These are phyloP conservation scores for Trachymyrmex cornetzi DNA, from an alignment of 1,140 invertebrate species.

Conservation along the genomic window DNA sequence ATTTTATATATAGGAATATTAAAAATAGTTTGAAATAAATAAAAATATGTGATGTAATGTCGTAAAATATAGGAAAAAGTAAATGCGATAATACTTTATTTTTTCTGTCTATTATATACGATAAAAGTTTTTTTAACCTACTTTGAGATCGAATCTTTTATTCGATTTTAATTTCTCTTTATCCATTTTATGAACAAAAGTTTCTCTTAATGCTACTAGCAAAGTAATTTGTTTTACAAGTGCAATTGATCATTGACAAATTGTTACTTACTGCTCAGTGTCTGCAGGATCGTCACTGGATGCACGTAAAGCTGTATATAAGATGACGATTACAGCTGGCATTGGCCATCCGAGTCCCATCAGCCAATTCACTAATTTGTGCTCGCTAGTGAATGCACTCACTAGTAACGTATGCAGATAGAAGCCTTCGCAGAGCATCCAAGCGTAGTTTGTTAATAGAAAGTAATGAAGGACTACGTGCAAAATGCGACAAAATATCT, in stretches of 20 bases:
- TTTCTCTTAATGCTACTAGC: neutral
- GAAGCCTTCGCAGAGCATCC: constrained; percentile 97
- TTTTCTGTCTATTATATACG: neutral
- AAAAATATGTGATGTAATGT: neutral
- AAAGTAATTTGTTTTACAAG: neutral
- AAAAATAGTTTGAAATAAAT: no score
- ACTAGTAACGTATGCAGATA: constrained; percentile 97
- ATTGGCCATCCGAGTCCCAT: constrained; percentile 94
- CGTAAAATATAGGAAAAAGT: neutral
- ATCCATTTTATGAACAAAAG: neutral
- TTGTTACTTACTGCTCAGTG: constrained; percentile 88
- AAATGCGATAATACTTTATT: neutral
- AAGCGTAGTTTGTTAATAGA: constrained; percentile 96
- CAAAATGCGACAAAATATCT: constrained; percentile 93
- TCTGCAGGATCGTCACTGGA: constrained; percentile 87
- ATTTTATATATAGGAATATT: no score
- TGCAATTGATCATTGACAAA: neutral
- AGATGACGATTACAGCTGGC: constrained; percentile 90
- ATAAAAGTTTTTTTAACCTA: constrained; percentile 13
- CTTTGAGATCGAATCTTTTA: neutral
- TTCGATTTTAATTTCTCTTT: neutral
- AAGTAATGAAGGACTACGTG: constrained; percentile 96
- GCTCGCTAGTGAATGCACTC: constrained; percentile 95
- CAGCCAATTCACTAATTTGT: constrained; percentile 93
- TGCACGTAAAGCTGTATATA: constrained; percentile 90